Percentiles rank a stretch among this genome's conserved stretches.
Conservation (phyloP, 2,113 vertebrate genomes). For the Chelonoidis abingdonii region DNA sequence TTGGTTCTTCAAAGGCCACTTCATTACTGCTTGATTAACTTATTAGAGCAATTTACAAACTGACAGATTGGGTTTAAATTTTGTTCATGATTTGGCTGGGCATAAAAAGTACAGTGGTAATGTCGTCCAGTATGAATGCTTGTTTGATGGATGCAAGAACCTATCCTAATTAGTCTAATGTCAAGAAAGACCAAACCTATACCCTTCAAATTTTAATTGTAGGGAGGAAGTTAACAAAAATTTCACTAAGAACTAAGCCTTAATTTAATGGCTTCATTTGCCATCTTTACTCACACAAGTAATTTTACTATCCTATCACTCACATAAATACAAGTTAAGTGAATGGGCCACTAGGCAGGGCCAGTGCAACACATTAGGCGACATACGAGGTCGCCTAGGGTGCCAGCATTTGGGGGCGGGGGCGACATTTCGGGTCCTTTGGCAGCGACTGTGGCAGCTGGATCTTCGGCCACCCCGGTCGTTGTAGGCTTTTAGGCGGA, state of each 20-base stretch:
- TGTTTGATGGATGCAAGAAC: not conserved
- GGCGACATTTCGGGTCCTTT: too few relatives aligned
- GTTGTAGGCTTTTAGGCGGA: too few relatives aligned
- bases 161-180: not conserved
- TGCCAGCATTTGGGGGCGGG: too few relatives aligned
- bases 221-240: not conserved
- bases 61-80: not conserved
- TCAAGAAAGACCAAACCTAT: not conserved
- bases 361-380: too few relatives aligned
- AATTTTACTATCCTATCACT: not conserved
- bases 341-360: not conserved
- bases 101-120: not conserved
- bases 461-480: too few relatives aligned
- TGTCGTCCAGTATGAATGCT: not conserved
- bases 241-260: fast-evolving
- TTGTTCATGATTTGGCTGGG: not conserved
- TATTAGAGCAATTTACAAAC: not conserved
- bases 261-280: not conserved
- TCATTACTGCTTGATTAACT: not conserved
- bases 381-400: too few relatives aligned
- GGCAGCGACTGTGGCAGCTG: too few relatives aligned
- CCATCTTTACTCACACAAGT: not conserved
- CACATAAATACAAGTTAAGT: not conserved
- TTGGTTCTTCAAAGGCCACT: not conserved
- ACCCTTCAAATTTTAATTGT: not conserved